phyloP scores from a whole-genome alignment of 1,140 invertebrate species.

The Dreissena rostriformis region DNA sequence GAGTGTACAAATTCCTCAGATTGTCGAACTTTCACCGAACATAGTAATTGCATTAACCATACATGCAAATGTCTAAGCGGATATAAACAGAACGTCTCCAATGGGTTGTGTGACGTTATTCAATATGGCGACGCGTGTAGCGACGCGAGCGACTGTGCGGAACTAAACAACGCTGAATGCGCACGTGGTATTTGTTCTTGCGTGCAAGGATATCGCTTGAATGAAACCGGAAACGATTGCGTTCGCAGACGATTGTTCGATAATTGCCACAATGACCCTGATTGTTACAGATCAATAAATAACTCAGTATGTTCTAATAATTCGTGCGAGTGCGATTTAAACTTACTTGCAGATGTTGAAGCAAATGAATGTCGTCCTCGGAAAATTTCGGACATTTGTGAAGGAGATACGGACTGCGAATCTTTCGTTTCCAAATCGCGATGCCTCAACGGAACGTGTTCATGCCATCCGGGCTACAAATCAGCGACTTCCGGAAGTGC shows the following conservation, averaged over 20 bases:
- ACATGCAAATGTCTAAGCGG: too few species aligned
- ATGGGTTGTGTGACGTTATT: too few species aligned
- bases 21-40: background rate
- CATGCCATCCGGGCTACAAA: constrained; percentile 54
- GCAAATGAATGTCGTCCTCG: constrained; percentile 42
- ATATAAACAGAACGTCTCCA: too few species aligned
- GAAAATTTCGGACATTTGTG: constrained; percentile 54
- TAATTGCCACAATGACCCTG: constrained; percentile 32
- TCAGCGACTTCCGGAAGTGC: constrained; percentile 29
- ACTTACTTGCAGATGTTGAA: constrained; percentile 26
- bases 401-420: constrained; percentile 58
- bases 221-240: background rate
- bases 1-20: background rate
- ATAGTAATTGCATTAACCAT: background rate
- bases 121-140: background rate
- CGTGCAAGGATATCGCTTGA: background rate
- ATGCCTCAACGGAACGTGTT: constrained; percentile 54
- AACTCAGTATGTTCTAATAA: constrained; percentile 51
- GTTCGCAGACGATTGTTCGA: constrained; percentile 57
- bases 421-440: constrained; percentile 57
- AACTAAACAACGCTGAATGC: background rate
- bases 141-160: background rate
- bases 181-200: background rate
- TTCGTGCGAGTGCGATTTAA: constrained; percentile 51
- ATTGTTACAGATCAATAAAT: constrained; percentile 58